Base-by-base conservation (phyloP, 2,888 invertebrate species). In the Apotomis capreana region DNA sequence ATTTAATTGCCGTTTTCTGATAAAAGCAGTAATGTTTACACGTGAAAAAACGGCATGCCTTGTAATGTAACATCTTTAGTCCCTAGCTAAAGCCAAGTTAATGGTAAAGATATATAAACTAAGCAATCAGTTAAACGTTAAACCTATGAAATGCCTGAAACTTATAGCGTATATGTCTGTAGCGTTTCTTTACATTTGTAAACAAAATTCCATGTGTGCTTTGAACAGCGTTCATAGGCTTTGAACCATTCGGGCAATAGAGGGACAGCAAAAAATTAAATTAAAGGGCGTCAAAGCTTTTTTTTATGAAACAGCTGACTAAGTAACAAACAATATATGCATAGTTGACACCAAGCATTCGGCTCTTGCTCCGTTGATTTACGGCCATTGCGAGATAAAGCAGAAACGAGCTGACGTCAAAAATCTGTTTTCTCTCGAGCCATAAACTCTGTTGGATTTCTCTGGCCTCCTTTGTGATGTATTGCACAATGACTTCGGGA, bases 391-490 rank as follows among this genome's bases (percentile, higher is more conserved):
- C 60, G 58, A 74, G 79, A 74, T 80, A 75, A 81, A 78, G 78
- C 80, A 84, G 84, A 68, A 57, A 51, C 54, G 86, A 83, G 84
- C 83, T 81, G 79, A 83, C 80, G 84, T 82, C 79, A 78, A 72
- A 72, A 72, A 81, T 83, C 82, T 85, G 89, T 88, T 87, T 84
- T 82, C 82, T 82, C 82, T 83, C 83, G 84, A 88, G 88, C 84
- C 79, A 86, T 88, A 84, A 87, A 84, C 82, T 83, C 83, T 76
- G 80, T 81, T 83, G 85, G 89, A 85, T 90, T 89, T 90, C 90
- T 87, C 89, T 84, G 88, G 85, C 86, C 87, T 88, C 87, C 85
- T 89, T 92, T 92, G 90, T 91, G 83, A 83, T 82, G 81, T 79
- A 83, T 91, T 91, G 90, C 90, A 90, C 90, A 92, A 91, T 89